Base-by-base conservation (phyloP, 1,140 invertebrate species). In the Pseudomyrmex concolor region DNA sequence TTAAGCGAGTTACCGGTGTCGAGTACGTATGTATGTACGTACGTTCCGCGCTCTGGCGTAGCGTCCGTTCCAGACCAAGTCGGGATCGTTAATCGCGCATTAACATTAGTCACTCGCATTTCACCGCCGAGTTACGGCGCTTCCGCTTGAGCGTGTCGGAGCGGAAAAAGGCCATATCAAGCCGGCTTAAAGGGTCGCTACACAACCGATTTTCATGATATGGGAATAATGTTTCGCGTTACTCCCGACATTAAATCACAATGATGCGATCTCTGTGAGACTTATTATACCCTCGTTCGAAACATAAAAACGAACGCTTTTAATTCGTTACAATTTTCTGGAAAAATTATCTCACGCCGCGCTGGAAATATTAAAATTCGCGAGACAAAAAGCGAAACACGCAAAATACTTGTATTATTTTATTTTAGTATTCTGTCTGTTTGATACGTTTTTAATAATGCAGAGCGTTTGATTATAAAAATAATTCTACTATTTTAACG, bases 1-100 rank as follows among this genome's bases (percentile, higher is more conserved):
- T 84, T 85, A 85, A 85, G 64, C 73, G 63, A 74, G 71, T 83
- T 85, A 83, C 57, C 84, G 43, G 22, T 45, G 19, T 57, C 63
- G 59, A 85, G 60, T 66, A 43, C 43, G 43, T 55, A 59, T 17
- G 66, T 48, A 45, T 17, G 66, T 48, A 45, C 5, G n/a, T 13
- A 48, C 66, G n/a, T 57, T 15, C 19, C 19, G n/a, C 34, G 51
- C 55, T 77, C 17, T 34, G 54, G 15, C 12, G 54, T 19, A 43
- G 43, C 19, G 19, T 80, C n/a, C 22, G 43, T 50, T 54, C 10
- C 51, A n/a, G 34, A 13, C 45, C 15, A 19, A 3, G 48, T 60
- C 13, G 19, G 34, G 12, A 2, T 13, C 63, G 22, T 80, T 84
- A 78, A 80, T 84, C 57, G 73, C 48, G 55, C 64, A 68, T 84